These are phyloP conservation scores for Bostrychus sinensis DNA, from an alignment of 2,113 vertebrate genomes.

Conservation along the genomic window DNA sequence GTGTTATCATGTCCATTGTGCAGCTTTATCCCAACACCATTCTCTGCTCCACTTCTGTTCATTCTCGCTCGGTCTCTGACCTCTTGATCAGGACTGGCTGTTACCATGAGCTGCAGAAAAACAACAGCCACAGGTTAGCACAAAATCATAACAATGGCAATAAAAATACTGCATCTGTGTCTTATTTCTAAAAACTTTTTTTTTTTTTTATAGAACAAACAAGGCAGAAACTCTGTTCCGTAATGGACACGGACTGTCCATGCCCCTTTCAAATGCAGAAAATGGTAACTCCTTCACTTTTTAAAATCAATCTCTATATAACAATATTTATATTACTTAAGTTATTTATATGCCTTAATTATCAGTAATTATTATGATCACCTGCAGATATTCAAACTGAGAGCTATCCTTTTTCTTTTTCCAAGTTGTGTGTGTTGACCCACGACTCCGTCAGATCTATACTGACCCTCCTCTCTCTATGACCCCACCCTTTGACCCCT, in stretches of 20 bases:
- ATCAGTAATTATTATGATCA: not conserved
- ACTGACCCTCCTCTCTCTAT: conserved; percentile 85
- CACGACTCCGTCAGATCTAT: conserved; percentile 87
- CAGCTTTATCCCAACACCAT: conserved; percentile 84
- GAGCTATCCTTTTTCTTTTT: not conserved
- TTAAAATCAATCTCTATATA: not conserved
- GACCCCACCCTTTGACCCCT: conserved; percentile 86
- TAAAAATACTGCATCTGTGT: not conserved
- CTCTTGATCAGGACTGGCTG: conserved; percentile 53
- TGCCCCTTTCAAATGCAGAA: not conserved
- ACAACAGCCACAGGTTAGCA: conserved; percentile 37
- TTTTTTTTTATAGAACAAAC: conserved; percentile 18
- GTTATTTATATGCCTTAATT: no score
- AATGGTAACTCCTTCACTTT: conserved; percentile 27
- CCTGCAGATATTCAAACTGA: not conserved
- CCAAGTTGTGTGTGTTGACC: conserved; percentile 81
- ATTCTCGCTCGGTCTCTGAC: conserved; percentile 17
- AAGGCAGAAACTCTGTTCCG: not conserved
- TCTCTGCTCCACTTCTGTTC: conserved; percentile 62
- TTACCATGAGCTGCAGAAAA: conserved; percentile 43
- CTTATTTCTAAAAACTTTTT: not conserved
- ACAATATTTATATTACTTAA: not conserved
- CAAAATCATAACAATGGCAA: not conserved
- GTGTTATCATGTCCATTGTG: conserved; percentile 17
- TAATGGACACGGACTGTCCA: conserved; percentile 10